phyloP scores from a whole-genome alignment of 2,797 vertebrate species.

The Gobionotothen gibberifrons region DNA sequence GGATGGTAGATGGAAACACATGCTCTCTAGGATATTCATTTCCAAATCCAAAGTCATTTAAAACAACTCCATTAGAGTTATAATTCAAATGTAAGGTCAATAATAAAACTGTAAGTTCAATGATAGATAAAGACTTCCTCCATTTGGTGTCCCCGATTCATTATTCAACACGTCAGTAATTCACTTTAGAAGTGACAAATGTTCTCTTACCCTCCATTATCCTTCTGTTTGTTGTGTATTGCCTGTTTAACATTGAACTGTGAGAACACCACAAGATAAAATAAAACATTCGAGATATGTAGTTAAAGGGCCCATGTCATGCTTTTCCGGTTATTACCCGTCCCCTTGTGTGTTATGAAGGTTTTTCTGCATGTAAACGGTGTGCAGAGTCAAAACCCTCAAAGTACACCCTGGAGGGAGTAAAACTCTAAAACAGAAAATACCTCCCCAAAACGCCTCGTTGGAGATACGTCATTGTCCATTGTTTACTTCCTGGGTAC shows the following conservation, averaged over 20 bases:
- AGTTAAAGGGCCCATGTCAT: no score
- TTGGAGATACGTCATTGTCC: no score
- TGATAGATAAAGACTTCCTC: conserved; percentile 25
- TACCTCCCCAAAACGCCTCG: no score
- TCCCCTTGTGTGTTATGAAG: no score
- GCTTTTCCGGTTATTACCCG: no score
- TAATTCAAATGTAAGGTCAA: background rate
- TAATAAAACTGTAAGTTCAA: background rate
- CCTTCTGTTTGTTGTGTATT: conserved; percentile 25
- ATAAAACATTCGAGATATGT: conserved; percentile 1
- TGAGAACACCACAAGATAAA: conserved; percentile 16
- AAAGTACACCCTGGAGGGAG: no score
- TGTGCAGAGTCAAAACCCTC: no score
- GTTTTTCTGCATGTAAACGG: no score
- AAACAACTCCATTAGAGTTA: background rate
- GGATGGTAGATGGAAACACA: conserved; percentile 23
- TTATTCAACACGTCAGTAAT: conserved; percentile 31
- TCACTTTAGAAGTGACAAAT: conserved; percentile 23
- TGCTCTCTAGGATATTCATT: conserved; percentile 19
- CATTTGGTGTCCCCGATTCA: conserved; percentile 30
- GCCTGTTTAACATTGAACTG: conserved; percentile 41
- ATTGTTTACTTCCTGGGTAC: no score
- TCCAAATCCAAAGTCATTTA: conserved; percentile 11
- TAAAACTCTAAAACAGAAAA: no score
- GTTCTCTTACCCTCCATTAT: conserved; percentile 7